Evolutionary conservation across 2,888 invertebrate species (phyloP).

Genomic region (Spilosoma lubricipeda): DNA sequence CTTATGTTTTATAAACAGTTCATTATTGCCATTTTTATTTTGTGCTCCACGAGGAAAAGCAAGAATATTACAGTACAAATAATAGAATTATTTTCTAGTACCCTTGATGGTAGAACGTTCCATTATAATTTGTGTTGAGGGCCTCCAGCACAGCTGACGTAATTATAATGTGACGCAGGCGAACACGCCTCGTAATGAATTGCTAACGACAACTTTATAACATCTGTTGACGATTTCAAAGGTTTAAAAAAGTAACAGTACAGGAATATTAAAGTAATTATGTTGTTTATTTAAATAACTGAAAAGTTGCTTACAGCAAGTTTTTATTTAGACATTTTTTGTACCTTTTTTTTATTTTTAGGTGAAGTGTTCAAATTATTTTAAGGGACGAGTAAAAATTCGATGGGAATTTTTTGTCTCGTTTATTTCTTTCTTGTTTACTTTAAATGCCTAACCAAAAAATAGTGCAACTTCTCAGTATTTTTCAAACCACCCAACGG

Average conservation of each 20-base stretch:
- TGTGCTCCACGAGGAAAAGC: neutral
- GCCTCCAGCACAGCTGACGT: constrained; percentile 3
- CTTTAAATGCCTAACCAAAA: too few species aligned
- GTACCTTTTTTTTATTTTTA: neutral
- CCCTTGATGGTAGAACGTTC: neutral
- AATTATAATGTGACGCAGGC: constrained; percentile 7
- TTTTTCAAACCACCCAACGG: too few species aligned
- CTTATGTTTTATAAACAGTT: neutral
- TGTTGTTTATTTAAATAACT: neutral
- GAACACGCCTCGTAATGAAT: constrained; percentile 7
- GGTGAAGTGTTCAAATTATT: too few species aligned
- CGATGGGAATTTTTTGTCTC: too few species aligned
- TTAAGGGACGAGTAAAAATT: too few species aligned
- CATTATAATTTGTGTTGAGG: constrained; percentile 8
- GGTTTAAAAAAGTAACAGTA: neutral
- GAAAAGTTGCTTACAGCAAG: neutral
- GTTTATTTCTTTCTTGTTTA: too few species aligned
- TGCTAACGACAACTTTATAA: neutral
- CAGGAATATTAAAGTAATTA: neutral
- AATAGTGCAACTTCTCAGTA: too few species aligned
- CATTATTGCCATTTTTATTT: neutral
- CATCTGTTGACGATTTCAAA: constrained; percentile 2
- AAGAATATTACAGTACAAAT: neutral
- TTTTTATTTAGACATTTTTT: neutral
- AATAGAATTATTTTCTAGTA: neutral